Base-by-base conservation (phyloP, 2,888 invertebrate genomes). In the Ophion obscuratus region DNA sequence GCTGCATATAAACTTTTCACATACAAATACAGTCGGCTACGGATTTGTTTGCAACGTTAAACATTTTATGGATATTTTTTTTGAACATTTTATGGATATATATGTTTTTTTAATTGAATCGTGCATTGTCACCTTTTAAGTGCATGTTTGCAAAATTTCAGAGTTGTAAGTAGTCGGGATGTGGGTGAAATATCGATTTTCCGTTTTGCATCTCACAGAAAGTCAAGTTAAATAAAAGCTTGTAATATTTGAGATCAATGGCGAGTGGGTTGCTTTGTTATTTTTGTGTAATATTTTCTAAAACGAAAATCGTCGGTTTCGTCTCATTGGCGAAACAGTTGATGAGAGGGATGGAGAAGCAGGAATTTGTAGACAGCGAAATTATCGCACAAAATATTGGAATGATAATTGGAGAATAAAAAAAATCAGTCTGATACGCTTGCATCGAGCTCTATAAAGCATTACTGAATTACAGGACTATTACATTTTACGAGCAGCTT, bases 401-500 rank as follows among this genome's bases (percentile, higher is more conserved):
- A 24, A 5, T 44, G 1, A 68, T 44, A 14, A 47, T 47, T 68
- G 6, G 44, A 20, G 24, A 47, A 53, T 53, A 53, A 53, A 53
- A 53, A 53, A 53, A 17, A 14, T 17, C 53, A 53, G 53, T 17
- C 14, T 17, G 17, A 53, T 4, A 14, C 4, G 31, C 31, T 17
- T 53, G 53, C 53, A 53, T 53, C 14, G 53, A 53, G 53, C 17
- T 53, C 53, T 5, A 53, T 17, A 17, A 17, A 53, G 53, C 53
- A 53, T 14, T 17, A 53, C 53, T 61, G 40, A 59, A 73, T 61
- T 36, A 17, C 59, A 14, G 36, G 67, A 68, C 78, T 44, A 79
- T 79, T 78, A 74, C n/a, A 74, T 75, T 83, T 83, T 83, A 68
- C 44, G 62, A 67, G 62, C n/a, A 9, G 11, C 20, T 74, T 75